A percentile compares a stretch with the other conserved stretches of the same genome.
Conservation (phyloP, 2,113 vertebrate species). For the Pomatorhinus ruficollis region DNA sequence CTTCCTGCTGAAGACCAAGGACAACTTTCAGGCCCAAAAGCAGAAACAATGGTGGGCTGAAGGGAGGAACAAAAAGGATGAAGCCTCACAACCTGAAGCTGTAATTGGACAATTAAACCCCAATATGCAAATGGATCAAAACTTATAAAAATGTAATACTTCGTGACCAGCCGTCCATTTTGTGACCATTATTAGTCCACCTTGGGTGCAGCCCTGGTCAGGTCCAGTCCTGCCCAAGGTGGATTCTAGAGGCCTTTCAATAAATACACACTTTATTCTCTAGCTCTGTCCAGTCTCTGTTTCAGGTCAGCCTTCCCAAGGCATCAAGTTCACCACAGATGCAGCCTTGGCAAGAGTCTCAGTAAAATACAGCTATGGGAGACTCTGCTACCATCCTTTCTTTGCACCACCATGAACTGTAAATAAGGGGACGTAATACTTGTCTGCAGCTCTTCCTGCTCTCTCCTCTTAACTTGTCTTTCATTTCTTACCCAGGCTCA, state of each 20-base stretch:
- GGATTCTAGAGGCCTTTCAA: background rate
- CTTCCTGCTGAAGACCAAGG: no score
- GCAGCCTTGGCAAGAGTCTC: background rate
- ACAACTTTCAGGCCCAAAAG: no score
- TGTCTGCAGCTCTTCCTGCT: background rate
- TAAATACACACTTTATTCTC: background rate
- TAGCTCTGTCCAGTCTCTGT: background rate
- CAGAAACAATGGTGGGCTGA: no score
- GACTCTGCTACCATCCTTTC: background rate
- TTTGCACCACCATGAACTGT: background rate
- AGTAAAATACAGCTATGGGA: background rate
- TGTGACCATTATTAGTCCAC: background rate
- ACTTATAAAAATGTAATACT: background rate
- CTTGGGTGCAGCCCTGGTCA: background rate
- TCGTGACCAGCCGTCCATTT: fast-evolving
- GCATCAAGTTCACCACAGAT: background rate
- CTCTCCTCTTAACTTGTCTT: background rate
- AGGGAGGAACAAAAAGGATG: no score
- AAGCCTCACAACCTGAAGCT: no score
- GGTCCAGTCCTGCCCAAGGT: background rate
- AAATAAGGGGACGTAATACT: background rate
- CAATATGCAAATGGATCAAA: no score
- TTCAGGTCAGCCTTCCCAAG: background rate
- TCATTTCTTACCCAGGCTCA: background rate
- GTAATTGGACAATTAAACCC: no score